Evolutionary conservation across 2,797 vertebrate species (phyloP).

Genomic region (Distichodus sexfasciatus): DNA sequence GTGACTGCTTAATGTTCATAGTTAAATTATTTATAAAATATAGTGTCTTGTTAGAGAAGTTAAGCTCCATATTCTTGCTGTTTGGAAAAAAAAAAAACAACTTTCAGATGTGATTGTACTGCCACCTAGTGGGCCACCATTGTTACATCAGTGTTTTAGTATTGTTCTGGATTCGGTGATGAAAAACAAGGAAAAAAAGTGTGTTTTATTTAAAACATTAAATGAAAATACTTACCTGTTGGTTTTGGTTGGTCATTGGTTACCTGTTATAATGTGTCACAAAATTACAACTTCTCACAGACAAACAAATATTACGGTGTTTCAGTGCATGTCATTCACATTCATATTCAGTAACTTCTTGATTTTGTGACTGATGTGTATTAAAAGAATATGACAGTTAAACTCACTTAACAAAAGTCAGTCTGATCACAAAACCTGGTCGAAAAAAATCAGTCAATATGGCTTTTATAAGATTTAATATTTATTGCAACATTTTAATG

Average conservation of each 20-base stretch:
- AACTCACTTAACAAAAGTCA: too few species aligned
- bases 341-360: too few species aligned
- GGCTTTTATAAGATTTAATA: too few species aligned
- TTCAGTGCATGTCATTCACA: background rate
- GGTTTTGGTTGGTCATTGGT: constrained; percentile 30
- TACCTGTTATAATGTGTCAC: too few species aligned
- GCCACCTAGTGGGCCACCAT: constrained; percentile 79
- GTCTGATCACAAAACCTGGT: too few species aligned
- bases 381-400: too few species aligned
- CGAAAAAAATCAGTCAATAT: too few species aligned
- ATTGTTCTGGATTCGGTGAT: constrained; percentile 64
- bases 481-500: too few species aligned
- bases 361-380: too few species aligned
- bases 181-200: constrained; percentile 60
- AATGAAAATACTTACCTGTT: constrained; percentile 58
- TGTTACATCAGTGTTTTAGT: constrained; percentile 80
- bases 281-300: too few species aligned
- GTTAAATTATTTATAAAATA: constrained; percentile 90
- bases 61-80: constrained; percentile 82
- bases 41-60: constrained; percentile 82
- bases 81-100: constrained; percentile 66
- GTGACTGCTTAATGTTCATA: constrained; percentile 87
- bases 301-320: too few species aligned
- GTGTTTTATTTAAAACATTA: constrained; percentile 80
- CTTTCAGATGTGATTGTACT: constrained; percentile 82